Percentiles rank a stretch among this genome's conserved stretches.
Evolutionary conservation across 2,113 vertebrate genomes (phyloP).

Genomic region (Zosterops japonicus): DNA sequence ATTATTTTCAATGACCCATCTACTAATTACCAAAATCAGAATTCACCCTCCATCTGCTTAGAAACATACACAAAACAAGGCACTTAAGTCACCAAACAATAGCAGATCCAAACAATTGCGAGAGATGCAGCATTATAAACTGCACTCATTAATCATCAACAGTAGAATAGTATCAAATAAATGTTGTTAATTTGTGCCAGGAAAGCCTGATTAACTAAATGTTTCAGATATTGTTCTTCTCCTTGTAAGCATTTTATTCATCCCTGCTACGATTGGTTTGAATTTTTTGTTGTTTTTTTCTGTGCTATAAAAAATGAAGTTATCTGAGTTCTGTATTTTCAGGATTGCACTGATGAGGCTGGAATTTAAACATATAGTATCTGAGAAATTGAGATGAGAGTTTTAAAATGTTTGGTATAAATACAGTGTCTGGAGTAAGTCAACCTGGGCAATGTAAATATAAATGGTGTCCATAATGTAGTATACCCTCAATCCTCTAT

Average conservation of each 20-base stretch:
- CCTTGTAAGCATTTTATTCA: background rate
- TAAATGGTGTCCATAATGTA: background rate
- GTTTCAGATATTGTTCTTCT: background rate
- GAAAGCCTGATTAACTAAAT: background rate
- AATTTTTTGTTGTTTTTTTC: background rate
- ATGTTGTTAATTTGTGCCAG: background rate
- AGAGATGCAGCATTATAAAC: background rate
- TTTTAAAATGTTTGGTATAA: background rate
- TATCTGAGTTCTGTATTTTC: background rate
- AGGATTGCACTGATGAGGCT: background rate
- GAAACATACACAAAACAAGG: background rate
- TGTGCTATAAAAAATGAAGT: background rate
- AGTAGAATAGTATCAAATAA: background rate
- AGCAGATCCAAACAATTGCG: background rate
- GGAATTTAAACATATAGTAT: background rate
- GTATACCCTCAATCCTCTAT: background rate
- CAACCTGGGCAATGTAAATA: background rate
- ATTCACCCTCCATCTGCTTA: constrained; percentile 36
- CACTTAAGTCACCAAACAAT: background rate
- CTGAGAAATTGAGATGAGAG: background rate
- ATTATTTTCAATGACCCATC: constrained; percentile 3
- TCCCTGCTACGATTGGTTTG: background rate
- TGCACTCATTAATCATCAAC: background rate
- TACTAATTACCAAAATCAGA: constrained; percentile 6
- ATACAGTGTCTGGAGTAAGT: background rate